These are phyloP conservation scores for Periophthalmodon schlosseri DNA, from an alignment of 2,113 vertebrate species.

Conservation along the genomic window DNA sequence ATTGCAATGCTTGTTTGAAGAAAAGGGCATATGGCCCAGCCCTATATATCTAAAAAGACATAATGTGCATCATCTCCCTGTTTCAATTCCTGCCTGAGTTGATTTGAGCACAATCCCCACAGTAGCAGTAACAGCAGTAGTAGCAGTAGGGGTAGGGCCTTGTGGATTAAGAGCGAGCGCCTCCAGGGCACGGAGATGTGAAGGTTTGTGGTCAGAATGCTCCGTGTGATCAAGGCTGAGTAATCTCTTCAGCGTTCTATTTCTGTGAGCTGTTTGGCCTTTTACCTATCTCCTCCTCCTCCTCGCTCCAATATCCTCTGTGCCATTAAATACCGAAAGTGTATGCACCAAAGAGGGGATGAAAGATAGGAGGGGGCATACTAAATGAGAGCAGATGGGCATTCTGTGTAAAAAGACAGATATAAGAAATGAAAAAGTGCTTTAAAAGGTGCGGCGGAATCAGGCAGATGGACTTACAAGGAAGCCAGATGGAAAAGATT, in stretches of 20 bases:
- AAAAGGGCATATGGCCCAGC: not conserved
- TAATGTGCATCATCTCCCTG: not conserved
- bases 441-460: slow-evolving; percentile 43
- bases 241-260: slow-evolving; percentile 69
- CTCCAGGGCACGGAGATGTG: slow-evolving; percentile 55
- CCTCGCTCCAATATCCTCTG: slow-evolving; percentile 49
- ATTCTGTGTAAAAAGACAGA: slow-evolving; percentile 48
- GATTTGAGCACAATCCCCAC: slow-evolving; percentile 37
- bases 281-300: slow-evolving; percentile 53
- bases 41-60: not conserved
- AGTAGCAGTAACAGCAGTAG: slow-evolving; percentile 36
- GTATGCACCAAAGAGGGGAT: slow-evolving; percentile 34
- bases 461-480: slow-evolving; percentile 50
- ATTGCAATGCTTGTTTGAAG: no score
- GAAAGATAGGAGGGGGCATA: slow-evolving; percentile 1
- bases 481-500: slow-evolving; percentile 54
- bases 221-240: slow-evolving; percentile 61
- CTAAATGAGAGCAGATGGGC: slow-evolving; percentile 55
- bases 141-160: slow-evolving; percentile 57
- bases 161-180: slow-evolving; percentile 64
- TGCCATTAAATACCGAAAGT: slow-evolving; percentile 56
- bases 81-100: slow-evolving; percentile 26
- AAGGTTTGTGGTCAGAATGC: slow-evolving; percentile 66
- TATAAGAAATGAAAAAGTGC: slow-evolving; percentile 23
- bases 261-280: slow-evolving; percentile 58